A percentile compares a stretch with the other conserved stretches of the same genome.
Conservation (phyloP, 2,888 invertebrate genomes). For the Oscheius myriophilus region DNA sequence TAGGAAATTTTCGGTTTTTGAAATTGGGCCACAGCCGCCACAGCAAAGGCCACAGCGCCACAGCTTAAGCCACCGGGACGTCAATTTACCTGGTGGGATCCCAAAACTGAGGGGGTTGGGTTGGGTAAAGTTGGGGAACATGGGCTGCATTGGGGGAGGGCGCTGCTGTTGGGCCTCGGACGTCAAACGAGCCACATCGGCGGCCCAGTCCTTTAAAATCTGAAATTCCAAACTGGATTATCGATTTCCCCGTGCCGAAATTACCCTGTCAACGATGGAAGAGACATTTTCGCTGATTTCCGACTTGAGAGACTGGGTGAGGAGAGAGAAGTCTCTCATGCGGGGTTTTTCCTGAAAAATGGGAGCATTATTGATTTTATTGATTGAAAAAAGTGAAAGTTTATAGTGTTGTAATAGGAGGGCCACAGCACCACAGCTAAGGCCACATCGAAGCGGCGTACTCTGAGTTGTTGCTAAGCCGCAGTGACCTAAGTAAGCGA, state of each 20-base stretch:
- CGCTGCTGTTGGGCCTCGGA: conserved; percentile 28
- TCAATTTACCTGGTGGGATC: conserved; percentile 21
- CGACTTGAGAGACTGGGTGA: conserved; percentile 89
- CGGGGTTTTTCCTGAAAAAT: conserved; percentile 27
- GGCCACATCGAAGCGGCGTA: too few species aligned
- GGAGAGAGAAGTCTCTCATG: conserved; percentile 76
- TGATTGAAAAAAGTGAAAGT: neutral
- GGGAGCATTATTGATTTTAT: conserved; percentile 12
- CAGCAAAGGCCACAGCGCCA: too few species aligned
- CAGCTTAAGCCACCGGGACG: too few species aligned
- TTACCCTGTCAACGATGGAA: conserved; percentile 85
- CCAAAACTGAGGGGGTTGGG: conserved; percentile 38
- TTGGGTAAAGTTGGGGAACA: conserved; percentile 41
- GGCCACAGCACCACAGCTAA: too few species aligned
- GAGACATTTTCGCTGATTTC: conserved; percentile 87
- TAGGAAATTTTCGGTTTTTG: neutral
- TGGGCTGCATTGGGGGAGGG: conserved; percentile 32
- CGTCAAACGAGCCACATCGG: conserved; percentile 33
- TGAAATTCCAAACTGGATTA: conserved; percentile 8
- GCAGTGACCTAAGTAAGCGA: too few species aligned
- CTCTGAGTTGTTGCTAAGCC: too few species aligned
- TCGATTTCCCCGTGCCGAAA: neutral
- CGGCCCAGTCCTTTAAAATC: conserved; percentile 41
- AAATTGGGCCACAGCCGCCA: too few species aligned
- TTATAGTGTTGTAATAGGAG: neutral